Percentiles rank a stretch among this genome's conserved stretches.
Evolutionary conservation across 2,113 vertebrate genomes (phyloP).

Genomic region (Morone saxatilis): DNA sequence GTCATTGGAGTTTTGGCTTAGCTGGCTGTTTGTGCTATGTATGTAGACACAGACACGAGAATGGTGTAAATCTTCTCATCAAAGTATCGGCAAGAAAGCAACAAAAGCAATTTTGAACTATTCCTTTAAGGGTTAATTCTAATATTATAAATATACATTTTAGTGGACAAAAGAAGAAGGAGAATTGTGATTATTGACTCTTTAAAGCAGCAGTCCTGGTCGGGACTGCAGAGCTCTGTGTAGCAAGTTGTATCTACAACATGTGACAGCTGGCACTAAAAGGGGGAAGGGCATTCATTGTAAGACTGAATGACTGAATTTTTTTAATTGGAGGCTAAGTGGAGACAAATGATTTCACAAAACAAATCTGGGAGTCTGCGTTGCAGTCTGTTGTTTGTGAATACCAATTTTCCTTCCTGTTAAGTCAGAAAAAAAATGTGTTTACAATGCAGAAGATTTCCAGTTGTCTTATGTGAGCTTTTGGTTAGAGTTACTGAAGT

Average conservation of each 20-base stretch:
- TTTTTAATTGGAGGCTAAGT: constrained; percentile 59
- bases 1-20: background rate
- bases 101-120: background rate
- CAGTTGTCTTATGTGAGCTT: constrained; percentile 70
- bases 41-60: background rate
- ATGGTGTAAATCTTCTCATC: background rate
- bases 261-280: constrained; percentile 31
- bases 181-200: background rate
- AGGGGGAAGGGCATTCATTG: constrained; percentile 24
- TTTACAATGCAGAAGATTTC: constrained; percentile 62
- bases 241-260: background rate
- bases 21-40: background rate
- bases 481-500: constrained; percentile 61
- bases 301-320: constrained; percentile 25
- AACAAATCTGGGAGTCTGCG: constrained; percentile 39
- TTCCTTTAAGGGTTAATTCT: background rate
- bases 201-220: constrained; percentile 16
- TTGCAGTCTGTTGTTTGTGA: constrained; percentile 53
- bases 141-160: background rate
- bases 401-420: constrained; percentile 57
- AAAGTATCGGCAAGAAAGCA: background rate
- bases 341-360: constrained; percentile 52
- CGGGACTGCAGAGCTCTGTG: background rate
- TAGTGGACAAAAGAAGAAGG: background rate
- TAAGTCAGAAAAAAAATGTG: constrained; percentile 49